Percentiles rank a stretch among this genome's conserved stretches.
phyloP scores from a whole-genome alignment of 2,888 invertebrate species.

The Itoplectis maculator region DNA sequence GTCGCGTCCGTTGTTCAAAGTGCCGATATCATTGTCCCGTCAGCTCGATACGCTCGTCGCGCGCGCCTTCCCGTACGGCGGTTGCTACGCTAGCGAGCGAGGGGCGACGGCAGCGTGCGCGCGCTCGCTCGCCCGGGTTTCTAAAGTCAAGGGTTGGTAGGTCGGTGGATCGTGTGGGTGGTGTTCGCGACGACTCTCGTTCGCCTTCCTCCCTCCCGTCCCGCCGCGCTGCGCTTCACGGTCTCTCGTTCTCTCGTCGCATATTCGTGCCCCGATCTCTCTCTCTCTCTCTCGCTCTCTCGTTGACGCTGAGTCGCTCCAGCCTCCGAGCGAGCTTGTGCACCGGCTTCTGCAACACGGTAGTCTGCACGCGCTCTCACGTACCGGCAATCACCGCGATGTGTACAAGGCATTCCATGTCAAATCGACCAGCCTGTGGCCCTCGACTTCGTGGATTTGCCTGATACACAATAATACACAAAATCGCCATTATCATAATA shows the following conservation, averaged over 20 bases:
- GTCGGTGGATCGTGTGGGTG: conserved; percentile 48
- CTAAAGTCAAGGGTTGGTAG: conserved; percentile 66
- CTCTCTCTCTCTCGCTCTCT: background rate
- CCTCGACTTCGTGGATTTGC: too few relatives aligned
- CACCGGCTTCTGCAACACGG: conserved; percentile 31
- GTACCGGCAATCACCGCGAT: conserved; percentile 52
- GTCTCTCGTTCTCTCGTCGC: background rate
- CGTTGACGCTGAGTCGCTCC: conserved; percentile 6
- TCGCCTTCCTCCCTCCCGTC: background rate
- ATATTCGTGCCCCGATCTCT: too few relatives aligned
- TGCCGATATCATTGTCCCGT: conserved; percentile 4
- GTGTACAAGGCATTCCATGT: too few relatives aligned
- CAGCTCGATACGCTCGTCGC: background rate
- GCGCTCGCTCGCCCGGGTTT: conserved; percentile 43
- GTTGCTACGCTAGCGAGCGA: conserved; percentile 63
- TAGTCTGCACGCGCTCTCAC: conserved; percentile 56
- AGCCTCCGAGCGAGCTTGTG: background rate
- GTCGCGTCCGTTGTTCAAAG: background rate
- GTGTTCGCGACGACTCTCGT: background rate
- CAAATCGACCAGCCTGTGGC: too few relatives aligned
- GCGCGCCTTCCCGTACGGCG: conserved; percentile 1
- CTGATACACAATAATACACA: too few relatives aligned
- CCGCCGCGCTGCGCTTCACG: background rate
- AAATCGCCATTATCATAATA: too few relatives aligned
- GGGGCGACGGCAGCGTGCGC: conserved; percentile 28